Evolutionary conservation across 1,140 invertebrate species (phyloP), one percentile per base, ranked within the genome.

Genomic region (Ditylenchus dipsaci): DNA sequence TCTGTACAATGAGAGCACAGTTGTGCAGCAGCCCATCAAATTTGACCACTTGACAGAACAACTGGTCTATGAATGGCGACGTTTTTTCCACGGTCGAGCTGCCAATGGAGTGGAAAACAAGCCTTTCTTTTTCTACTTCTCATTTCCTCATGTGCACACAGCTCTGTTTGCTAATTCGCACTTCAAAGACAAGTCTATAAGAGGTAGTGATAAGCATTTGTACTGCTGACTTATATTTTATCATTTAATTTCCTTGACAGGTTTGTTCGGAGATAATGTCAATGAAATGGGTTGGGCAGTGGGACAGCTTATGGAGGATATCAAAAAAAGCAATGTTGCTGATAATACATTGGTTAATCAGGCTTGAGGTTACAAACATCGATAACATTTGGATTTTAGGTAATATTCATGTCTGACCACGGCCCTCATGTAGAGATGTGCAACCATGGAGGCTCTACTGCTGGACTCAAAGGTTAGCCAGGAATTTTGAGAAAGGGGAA

Each of bases 101-200:
- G 11, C 11, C n/a, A 56, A 43, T 30, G 23, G 7, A 64, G 23
- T 0, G 19, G 0, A 27, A 13, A 59, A 58, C 15, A 45, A 45
- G n/a, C 81, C 81, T 0, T 82, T 82, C 76, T 82, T 83, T 68
- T 83, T 83, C 63, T 83, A 82, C 62, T 82, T 83, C 69, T 78
- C 78, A 7, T 83, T 83, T 42, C 80, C 80, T 3, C 80, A 82
- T 47, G 81, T 83, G 15, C 80, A 82, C 56, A 69, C 69, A 3
- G 73, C 69, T 13, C 82, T 81, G 62, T 82, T 83, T 61, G 80
- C 80, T 15, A 76, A 69, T 47, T 49, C 70, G 57, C 49, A 49
- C 21, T 83, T 83, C 56, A 67, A 60, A 42, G 79, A 75, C 11
- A 58, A 58, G 38, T 42, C 78, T 47, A 80, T 76, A 66, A 11